A percentile compares a stretch with the other conserved stretches of the same genome.
phyloP scores from a whole-genome alignment of 23 tunicate genomes.

The Halocynthia aurantium region DNA sequence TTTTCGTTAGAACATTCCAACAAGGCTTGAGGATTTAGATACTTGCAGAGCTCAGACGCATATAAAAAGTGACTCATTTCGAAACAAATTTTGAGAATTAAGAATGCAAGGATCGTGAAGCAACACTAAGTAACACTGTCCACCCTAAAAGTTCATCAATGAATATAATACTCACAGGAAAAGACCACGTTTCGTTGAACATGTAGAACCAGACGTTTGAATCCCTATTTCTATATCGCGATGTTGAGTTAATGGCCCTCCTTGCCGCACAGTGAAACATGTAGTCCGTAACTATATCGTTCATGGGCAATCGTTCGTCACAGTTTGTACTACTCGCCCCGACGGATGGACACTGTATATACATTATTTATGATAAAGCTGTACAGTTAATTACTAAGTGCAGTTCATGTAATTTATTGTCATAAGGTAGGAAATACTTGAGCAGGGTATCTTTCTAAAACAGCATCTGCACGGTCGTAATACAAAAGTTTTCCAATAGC shows the following conservation, averaged over 20 bases:
- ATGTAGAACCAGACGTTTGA: slow-evolving; percentile 56
- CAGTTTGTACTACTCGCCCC: slow-evolving; percentile 13
- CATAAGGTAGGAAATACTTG: slow-evolving; percentile 6
- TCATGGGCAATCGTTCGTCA: slow-evolving; percentile 51
- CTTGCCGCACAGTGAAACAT: slow-evolving; percentile 64
- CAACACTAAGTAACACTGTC: too few species aligned
- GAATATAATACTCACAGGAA: slow-evolving; percentile 33
- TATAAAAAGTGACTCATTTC: too few species aligned
- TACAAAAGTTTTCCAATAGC: slow-evolving; percentile 17
- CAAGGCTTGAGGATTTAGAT: not conserved
- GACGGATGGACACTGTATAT: not conserved
- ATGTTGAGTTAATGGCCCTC: slow-evolving; percentile 18
- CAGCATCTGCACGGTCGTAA: slow-evolving; percentile 6
- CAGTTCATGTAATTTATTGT: not conserved
- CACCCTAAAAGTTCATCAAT: too few species aligned
- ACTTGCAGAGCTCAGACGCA: too few species aligned
- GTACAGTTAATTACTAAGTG: not conserved
- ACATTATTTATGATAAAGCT: not conserved
- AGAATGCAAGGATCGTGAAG: too few species aligned
- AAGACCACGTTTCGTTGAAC: slow-evolving; percentile 72
- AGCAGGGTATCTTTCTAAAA: slow-evolving; percentile 24
- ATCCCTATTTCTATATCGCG: not conserved
- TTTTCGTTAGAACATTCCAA: not conserved
- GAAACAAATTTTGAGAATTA: too few species aligned
- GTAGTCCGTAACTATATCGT: slow-evolving; percentile 60